A percentile compares a stretch with the other conserved stretches of the same genome.
These are phyloP conservation scores for Achlya flavicornis DNA, from an alignment of 2,888 invertebrate species.

Conservation along the genomic window DNA sequence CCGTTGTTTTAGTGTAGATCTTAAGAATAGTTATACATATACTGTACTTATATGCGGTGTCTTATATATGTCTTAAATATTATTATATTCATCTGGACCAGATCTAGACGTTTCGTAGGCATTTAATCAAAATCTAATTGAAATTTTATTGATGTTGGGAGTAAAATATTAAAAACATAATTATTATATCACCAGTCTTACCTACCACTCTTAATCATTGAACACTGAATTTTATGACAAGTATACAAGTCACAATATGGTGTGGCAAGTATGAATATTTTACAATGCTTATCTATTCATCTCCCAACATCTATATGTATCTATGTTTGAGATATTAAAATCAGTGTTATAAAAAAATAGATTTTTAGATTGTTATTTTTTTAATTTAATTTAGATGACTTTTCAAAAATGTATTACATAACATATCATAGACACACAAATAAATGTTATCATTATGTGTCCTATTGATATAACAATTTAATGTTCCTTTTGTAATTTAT, in stretches of 20 bases:
- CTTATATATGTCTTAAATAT: conserved; percentile 24
- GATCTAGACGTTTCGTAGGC: conserved; percentile 22
- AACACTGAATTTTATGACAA: conserved; percentile 18
- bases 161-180: conserved; percentile 7
- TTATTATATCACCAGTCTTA: conserved; percentile 1
- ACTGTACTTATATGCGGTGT: conserved; percentile 33
- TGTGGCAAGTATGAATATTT: background rate
- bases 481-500: background rate
- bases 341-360: background rate
- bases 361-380: conserved; percentile 3
- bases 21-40: conserved; percentile 10
- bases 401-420: background rate
- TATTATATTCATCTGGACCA: conserved; percentile 31
- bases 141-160: background rate
- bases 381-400: background rate
- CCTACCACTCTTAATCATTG: conserved; percentile 10
- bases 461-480: background rate
- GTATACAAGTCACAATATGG: conserved; percentile 1
- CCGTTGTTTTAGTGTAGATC: conserved; percentile 1
- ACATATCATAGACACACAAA: conserved; percentile 11
- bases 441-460: conserved; percentile 9
- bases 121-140: background rate
- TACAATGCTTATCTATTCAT: background rate
- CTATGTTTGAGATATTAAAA: background rate
- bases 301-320: background rate